Base-by-base conservation (phyloP, 2,888 invertebrate species). In the Mythimna impura region DNA sequence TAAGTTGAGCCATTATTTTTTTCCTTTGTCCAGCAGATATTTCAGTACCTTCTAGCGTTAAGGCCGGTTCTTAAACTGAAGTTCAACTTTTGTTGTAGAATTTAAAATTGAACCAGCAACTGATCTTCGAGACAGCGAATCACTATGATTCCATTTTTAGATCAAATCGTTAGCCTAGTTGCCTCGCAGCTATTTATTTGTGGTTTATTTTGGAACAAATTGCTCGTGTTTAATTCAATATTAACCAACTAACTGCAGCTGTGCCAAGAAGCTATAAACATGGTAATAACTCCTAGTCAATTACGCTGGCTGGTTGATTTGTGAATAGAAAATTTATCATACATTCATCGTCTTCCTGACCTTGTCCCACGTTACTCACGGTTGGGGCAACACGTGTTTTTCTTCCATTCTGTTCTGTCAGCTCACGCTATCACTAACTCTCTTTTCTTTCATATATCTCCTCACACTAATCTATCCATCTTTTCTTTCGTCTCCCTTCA, bases 221-320 rank as follows among this genome's bases (percentile, higher is more conserved):
- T 36, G 52, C 61, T 57, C 20, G 8, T 40, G 50, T 52, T 58
- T 75, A 62, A 72, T 78, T 30, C 52, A 8, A 58, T 76, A 36
- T 43, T 62, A 57, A 62, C 50, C 50, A 43, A 57, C 43, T 74
- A 62, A 66, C 20, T 43, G 57, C 57, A 74, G 55, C 9, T 8
- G 34, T 80, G 80, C 80, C 75, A 80, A 80, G 61, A 57, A 34
- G 7, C 43, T 76, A 57, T 73, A 73, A 80, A 62, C 66, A 73
- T 10, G 12, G 36, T 58, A 52, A 43, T 62, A 79, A 58, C 4
- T 71, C 73, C 58, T 72, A 36, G 73, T 43, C 62, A 47, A 76
- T 76, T 80, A 50, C 0, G 6, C 9, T 30, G 61, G 36, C 12
- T 17, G 34, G 30, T 12, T 43, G 65, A 43, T 80, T 66, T 66